Conservation (phyloP, 2,113 vertebrate species). For the Tursiops truncatus region DNA sequence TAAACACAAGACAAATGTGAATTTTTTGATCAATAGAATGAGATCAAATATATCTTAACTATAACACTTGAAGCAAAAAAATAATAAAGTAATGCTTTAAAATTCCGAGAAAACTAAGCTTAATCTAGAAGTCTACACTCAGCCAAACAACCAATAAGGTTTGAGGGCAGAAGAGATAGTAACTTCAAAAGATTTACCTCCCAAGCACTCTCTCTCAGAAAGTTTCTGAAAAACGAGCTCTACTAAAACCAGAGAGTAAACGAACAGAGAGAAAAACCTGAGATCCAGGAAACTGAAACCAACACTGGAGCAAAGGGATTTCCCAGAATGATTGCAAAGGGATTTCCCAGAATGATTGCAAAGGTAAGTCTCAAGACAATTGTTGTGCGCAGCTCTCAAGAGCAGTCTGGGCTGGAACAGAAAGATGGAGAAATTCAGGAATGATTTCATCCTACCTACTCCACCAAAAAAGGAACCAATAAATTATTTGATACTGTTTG, state of each 20-base stretch:
- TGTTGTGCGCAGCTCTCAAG: neutral
- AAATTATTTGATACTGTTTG: neutral
- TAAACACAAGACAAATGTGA: neutral
- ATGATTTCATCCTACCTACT: neutral
- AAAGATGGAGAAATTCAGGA: neutral
- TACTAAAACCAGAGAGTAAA: neutral
- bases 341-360: neutral
- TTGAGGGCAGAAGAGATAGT: neutral
- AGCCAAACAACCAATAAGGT: slow-evolving; percentile 5
- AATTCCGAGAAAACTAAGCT: slow-evolving; percentile 12
- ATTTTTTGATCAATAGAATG: neutral
- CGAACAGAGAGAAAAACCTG: neutral
- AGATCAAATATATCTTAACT: neutral
- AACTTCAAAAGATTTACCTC: slow-evolving; percentile 2
- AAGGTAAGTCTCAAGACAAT: neutral
- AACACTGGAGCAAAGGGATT: neutral
- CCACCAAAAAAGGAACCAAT: neutral
- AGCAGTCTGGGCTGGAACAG: neutral
- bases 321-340: neutral
- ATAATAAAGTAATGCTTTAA: neutral
- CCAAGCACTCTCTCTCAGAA: neutral
- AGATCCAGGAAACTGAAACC: neutral
- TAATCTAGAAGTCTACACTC: neutral
- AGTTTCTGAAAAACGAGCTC: neutral
- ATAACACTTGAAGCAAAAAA: neutral